Percentiles rank a stretch among this genome's conserved stretches.
These are phyloP conservation scores for Geococcyx californianus DNA, from an alignment of 2,113 vertebrate genomes.

Conservation along the genomic window DNA sequence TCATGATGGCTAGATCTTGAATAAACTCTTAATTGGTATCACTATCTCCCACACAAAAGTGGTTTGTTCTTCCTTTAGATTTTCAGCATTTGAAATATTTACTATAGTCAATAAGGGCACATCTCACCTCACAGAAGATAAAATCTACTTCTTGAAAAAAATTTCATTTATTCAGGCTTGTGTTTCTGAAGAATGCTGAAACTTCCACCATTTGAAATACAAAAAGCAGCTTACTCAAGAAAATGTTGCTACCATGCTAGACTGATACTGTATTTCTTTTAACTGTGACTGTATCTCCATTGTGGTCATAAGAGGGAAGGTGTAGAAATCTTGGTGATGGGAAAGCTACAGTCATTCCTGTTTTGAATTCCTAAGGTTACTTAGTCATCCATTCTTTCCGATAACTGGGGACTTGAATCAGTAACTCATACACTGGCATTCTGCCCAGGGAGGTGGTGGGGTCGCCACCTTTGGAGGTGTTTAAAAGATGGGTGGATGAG, in stretches of 20 bases:
- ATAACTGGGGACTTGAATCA: background rate
- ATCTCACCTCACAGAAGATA: background rate
- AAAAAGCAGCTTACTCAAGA: background rate
- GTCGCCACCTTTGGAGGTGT: too few relatives aligned
- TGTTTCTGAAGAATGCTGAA: background rate
- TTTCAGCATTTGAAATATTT: conserved; percentile 33
- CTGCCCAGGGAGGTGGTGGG: too few relatives aligned
- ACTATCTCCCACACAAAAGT: background rate
- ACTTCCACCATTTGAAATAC: background rate
- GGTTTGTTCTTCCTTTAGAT: background rate
- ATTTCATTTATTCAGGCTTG: background rate
- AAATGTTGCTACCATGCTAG: background rate
- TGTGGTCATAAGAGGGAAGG: background rate
- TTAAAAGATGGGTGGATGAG: too few relatives aligned
- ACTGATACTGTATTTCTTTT: background rate
- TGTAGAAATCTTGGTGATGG: background rate
- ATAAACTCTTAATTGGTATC: conserved; percentile 50
- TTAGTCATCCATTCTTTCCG: background rate
- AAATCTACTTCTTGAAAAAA: background rate
- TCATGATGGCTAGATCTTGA: conserved; percentile 35
- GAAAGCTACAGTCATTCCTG: background rate
- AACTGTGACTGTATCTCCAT: background rate
- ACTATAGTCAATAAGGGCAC: background rate
- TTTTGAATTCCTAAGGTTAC: background rate
- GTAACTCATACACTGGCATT: background rate